phyloP scores from a whole-genome alignment of 2,888 invertebrate genomes.

The Orthonychiurus folsomi region DNA sequence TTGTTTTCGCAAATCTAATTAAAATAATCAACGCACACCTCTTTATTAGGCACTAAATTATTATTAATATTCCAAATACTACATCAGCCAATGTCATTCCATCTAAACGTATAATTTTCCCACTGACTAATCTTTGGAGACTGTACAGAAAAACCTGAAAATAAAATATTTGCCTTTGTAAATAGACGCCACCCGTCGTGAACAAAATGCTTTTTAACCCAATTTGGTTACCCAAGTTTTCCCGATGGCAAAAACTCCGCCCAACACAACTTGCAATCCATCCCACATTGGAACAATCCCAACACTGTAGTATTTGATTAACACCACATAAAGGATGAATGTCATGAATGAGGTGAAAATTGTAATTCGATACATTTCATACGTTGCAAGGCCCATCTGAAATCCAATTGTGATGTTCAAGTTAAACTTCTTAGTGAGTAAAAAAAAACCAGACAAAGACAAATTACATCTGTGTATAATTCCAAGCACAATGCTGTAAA shows the following conservation, averaged over 20 bases:
- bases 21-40: no score
- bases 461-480: not conserved
- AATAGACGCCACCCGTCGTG: no score
- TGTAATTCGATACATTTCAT: not conserved
- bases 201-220: no score
- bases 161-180: no score
- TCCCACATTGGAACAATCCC: not conserved
- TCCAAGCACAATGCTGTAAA: not conserved
- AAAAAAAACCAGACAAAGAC: no score
- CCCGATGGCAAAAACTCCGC: not conserved
- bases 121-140: not conserved
- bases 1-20: no score
- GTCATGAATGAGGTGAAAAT: not conserved
- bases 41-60: no score
- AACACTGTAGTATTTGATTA: not conserved
- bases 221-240: conserved; percentile 1
- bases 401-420: no score
- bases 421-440: no score
- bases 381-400: not conserved
- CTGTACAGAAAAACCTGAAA: not conserved
- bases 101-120: not conserved
- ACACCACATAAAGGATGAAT: not conserved
- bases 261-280: not conserved
- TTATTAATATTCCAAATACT: not conserved
- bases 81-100: not conserved